Base-by-base conservation (phyloP, 2,888 invertebrate genomes). In the Eupithecia inturbata region DNA sequence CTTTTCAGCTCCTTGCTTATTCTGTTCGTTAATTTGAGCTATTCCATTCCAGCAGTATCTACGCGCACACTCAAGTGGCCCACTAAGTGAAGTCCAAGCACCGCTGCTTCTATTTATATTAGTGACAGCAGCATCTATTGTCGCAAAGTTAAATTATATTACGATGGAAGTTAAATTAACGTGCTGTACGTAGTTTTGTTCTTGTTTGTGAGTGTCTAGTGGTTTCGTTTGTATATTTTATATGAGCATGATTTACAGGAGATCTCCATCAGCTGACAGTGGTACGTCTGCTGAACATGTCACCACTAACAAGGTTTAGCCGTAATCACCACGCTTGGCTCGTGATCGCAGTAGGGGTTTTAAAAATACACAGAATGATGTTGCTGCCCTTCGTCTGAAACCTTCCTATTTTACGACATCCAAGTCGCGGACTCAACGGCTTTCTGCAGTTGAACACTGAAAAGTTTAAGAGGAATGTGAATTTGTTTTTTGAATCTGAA, bases 11-110 rank as follows among this genome's bases (percentile, higher is more conserved):
- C 22, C 3, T n/a, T 53, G 0, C 9, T 53, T 49, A 9, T 12
- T 10, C 19, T 36, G 9, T 53, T 22, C 22, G 10, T 1, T 57
- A 1, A 26, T 26, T 57, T 12, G 1, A 22, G 26, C 62, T 62
- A 16, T 62, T 62, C 62, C 62, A 62, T 62, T 31, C 31, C 28
- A 28, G 3, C 7, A 2, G 31, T 28, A 63, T 78, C 79, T 31
- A 7, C 41, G 71, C 31, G n/a, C n/a, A 22, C 60, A 66, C 67
- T 67, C 68, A 75, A 80, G 80, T 78, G 73, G 67, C 73, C 70
- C 74, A 78, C 80, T 79, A 77, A 80, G 80, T 76, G 68, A 79
- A 80, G 78, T 78, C 78, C 74, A 68, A 78, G 77, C 73, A 69
- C 62, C 70, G 69, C 73, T 49, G 49, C 67, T 53, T 41, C 77